Percentiles rank a stretch among this genome's conserved stretches.
phyloP scores from a whole-genome alignment of 2,113 vertebrate species.

The Ailurus styani region DNA sequence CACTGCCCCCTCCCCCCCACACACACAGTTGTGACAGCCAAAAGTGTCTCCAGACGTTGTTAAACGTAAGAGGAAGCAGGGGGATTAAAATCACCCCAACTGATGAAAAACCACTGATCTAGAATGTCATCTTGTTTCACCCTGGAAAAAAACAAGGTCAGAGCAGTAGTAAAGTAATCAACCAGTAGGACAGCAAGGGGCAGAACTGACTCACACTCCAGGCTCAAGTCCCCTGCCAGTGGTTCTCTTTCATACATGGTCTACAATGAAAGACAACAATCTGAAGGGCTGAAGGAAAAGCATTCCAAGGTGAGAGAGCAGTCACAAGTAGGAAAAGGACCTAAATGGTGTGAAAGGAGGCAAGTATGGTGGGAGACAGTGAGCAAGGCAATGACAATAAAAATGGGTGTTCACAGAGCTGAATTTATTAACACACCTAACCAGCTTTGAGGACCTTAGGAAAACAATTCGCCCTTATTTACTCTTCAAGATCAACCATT shows the following conservation, averaged over 20 bases:
- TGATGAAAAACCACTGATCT: neutral
- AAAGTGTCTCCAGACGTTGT: neutral
- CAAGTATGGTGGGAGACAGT: neutral
- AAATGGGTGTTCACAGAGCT: neutral
- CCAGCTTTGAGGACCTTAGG: neutral
- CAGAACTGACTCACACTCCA: neutral
- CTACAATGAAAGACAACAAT: neutral
- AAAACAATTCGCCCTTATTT: neutral
- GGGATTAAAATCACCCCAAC: neutral
- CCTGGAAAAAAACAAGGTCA: neutral
- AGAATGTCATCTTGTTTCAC: neutral
- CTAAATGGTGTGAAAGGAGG: neutral
- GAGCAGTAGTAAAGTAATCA: neutral
- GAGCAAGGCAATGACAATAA: neutral
- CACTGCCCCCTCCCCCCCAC: too few relatives aligned
- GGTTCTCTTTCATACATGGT: neutral
- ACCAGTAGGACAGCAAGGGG: neutral
- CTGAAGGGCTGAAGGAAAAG: neutral
- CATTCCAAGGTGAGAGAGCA: neutral
- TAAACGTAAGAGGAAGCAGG: neutral
- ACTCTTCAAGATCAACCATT: neutral
- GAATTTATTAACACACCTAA: neutral
- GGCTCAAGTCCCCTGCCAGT: neutral
- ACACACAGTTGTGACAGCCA: neutral
- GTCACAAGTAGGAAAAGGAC: neutral